phyloP scores from a whole-genome alignment of 2,113 vertebrate species.

The Hyla sarda region DNA sequence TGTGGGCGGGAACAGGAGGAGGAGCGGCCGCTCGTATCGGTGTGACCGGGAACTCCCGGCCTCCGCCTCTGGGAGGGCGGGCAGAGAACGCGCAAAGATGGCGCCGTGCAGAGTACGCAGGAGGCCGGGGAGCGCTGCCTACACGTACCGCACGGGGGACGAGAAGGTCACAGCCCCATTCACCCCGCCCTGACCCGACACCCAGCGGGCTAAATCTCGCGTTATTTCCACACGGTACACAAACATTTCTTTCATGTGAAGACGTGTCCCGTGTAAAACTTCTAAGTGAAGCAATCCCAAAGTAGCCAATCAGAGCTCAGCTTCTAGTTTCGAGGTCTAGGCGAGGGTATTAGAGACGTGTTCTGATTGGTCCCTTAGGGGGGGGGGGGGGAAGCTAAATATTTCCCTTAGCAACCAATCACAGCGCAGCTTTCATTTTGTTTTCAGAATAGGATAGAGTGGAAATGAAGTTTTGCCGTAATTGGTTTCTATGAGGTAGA shows the following conservation, averaged over 20 bases:
- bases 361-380: background rate
- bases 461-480: no score
- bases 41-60: constrained; percentile 21
- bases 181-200: background rate
- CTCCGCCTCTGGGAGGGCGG: constrained; percentile 21
- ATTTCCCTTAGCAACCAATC: no score
- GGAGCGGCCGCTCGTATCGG: constrained; percentile 20
- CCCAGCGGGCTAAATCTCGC: background rate
- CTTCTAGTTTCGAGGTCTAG: background rate
- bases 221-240: background rate
- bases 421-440: no score
- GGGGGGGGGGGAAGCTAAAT: no score
- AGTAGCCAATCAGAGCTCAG: background rate
- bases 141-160: background rate
- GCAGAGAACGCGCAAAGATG: background rate
- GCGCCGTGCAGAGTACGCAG: background rate
- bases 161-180: no score
- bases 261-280: background rate
- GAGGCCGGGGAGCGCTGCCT: constrained; percentile 4
- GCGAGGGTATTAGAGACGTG: background rate
- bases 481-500: no score
- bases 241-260: background rate
- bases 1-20: background rate
- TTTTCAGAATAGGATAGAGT: no score
- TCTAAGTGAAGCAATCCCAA: background rate